Evolutionary conservation across 2,113 vertebrate genomes (phyloP), one percentile per base, ranked within the genome.

Genomic region (Microtus montanus): DNA sequence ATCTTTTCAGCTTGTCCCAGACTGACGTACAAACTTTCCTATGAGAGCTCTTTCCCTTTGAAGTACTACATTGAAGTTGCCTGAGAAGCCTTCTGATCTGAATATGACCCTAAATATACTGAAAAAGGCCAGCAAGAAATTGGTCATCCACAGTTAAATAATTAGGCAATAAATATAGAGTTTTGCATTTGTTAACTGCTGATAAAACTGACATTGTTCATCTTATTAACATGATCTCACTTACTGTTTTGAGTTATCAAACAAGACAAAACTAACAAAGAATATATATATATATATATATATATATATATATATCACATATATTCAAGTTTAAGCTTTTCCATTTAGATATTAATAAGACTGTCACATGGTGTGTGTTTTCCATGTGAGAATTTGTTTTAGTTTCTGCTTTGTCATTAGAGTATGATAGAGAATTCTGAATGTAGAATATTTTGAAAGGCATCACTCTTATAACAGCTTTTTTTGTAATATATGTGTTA

Each of bases 21-120:
- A 88, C n/a, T 93, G 88, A 96, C 88, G 89, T 97, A 84, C 68
- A 78, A 94, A 47, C 84, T 68, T 94, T 93, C 38, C 77, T 71
- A 24, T n/a, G 61, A 78, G 86, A 94, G 88, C 6, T 30, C 44
- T 28, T 96, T 80, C 68, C 22, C 24, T 49, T 92, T 33, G 38
- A 80, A 92, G 33, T 1, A 30, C 8, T 63, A 15, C 17, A 4
- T 24, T 83, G 30, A 54, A 17, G 10, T 9, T 19, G 44, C 47
- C 28, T n/a, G 20, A 35, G 58, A 3, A 19, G 61, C 4, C 22
- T 20, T 82, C 19, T 20, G 3, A 35, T 88, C 33, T 82, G 38
- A 83, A 26, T 12, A 47, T 3, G 24, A n/a, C 52, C 44, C 22
- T 14, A 83, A 71, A 47, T 0, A 80, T 28, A 2, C 38, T 73